phyloP scores from a whole-genome alignment of 2,888 invertebrate species.

The Podotricha telesiphe region DNA sequence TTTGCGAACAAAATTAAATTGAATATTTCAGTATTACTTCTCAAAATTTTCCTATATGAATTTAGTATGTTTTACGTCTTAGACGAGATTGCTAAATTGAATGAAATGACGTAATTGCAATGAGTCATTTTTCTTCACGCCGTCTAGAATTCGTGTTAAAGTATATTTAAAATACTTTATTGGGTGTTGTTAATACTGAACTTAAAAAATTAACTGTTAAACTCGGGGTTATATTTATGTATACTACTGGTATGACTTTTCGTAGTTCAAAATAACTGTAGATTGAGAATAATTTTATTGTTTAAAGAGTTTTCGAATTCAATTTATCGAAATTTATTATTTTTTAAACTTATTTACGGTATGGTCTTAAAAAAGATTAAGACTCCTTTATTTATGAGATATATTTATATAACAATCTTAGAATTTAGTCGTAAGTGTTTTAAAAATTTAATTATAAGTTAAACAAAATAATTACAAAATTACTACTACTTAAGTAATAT shows the following conservation, averaged over 20 bases:
- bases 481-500: too few relatives aligned
- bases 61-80: constrained; percentile 36
- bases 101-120: constrained; percentile 50
- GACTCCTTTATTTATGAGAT: too few relatives aligned
- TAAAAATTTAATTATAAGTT: too few relatives aligned
- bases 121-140: constrained; percentile 49
- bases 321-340: too few relatives aligned
- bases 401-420: too few relatives aligned
- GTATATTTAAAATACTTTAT: constrained; percentile 33
- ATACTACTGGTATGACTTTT: neutral
- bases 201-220: constrained; percentile 1
- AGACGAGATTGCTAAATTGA: constrained; percentile 49
- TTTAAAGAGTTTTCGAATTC: too few relatives aligned
- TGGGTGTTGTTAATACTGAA: neutral
- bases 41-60: constrained; percentile 31
- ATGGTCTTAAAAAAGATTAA: too few relatives aligned
- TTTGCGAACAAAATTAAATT: constrained; percentile 16
- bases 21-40: constrained; percentile 3
- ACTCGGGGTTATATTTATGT: neutral
- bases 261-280: neutral
- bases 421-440: too few relatives aligned
- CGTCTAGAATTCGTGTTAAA: constrained; percentile 38
- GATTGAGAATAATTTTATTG: neutral
- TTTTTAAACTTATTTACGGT: too few relatives aligned
- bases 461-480: too few relatives aligned